Percentiles rank a stretch among this genome's conserved stretches.
Evolutionary conservation across 2,888 invertebrate genomes (phyloP).

Genomic region (Barypeithes pellucidus): DNA sequence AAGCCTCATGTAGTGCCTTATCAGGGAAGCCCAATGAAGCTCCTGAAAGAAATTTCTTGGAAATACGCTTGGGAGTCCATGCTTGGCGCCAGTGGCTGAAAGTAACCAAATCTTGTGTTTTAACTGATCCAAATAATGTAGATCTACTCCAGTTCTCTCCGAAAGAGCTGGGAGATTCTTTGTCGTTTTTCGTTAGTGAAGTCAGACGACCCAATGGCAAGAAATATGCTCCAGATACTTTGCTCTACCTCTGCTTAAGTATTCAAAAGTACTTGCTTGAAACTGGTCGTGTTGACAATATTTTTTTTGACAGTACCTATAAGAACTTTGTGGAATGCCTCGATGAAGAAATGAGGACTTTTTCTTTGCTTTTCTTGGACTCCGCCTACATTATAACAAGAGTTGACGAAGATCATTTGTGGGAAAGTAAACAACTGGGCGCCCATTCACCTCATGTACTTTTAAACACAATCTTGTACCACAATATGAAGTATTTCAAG

Average conservation of each 20-base stretch:
- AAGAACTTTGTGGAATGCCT: conserved; percentile 86
- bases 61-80: conserved; percentile 81
- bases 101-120: conserved; percentile 83
- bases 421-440: conserved; percentile 93
- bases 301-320: conserved; percentile 90
- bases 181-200: conserved; percentile 90
- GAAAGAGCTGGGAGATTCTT: conserved; percentile 87
- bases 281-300: conserved; percentile 90
- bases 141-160: conserved; percentile 88
- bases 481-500: conserved; percentile 93
- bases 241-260: conserved; percentile 91
- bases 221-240: conserved; percentile 90
- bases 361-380: conserved; percentile 47
- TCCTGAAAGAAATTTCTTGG: neutral
- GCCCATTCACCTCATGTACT: conserved; percentile 92
- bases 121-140: conserved; percentile 66
- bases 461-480: conserved; percentile 91
- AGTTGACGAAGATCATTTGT: conserved; percentile 92
- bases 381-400: conserved; percentile 88
- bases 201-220: conserved; percentile 89
- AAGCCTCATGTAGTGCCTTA: neutral
- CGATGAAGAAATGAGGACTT: conserved; percentile 75
- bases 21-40: neutral
- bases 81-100: conserved; percentile 93
- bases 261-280: conserved; percentile 92